Evolutionary conservation across 2,888 invertebrate species (phyloP).

Genomic region (Entomobrya multifasciata): DNA sequence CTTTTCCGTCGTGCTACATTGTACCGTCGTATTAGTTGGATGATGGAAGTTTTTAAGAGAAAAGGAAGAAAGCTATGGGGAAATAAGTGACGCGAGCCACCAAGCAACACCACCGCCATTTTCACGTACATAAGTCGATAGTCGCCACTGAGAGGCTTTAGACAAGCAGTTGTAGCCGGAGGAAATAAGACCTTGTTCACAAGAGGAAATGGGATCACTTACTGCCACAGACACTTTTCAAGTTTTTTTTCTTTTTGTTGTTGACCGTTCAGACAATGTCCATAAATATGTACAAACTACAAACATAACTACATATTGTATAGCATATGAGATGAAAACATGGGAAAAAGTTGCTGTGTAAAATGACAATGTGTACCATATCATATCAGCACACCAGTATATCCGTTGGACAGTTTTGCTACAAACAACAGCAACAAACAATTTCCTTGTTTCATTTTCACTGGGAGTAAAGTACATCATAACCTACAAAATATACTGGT

Average conservation of each 20-base stretch:
- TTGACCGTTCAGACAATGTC: not conserved
- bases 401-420: conserved; percentile 18
- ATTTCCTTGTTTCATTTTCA: conserved; percentile 14
- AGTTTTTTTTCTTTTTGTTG: not conserved
- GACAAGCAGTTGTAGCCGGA: conserved; percentile 46
- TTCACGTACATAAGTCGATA: not conserved
- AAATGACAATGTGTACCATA: not conserved
- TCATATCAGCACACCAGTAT: not conserved
- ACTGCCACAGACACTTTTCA: conserved; percentile 51
- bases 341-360: not conserved
- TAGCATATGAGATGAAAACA: not conserved
- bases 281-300: not conserved
- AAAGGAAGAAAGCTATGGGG: not conserved
- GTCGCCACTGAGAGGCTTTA: not conserved
- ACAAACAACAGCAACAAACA: conserved; percentile 20
- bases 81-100: conserved; percentile 8
- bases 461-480: not conserved
- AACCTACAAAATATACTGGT: not conserved
- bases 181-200: conserved; percentile 61
- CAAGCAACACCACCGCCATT: not conserved
- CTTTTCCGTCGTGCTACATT: conserved; percentile 40
- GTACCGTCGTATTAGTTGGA: conserved; percentile 10
- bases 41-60: not conserved
- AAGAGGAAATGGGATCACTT: conserved; percentile 62
- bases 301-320: not conserved